These are phyloP conservation scores for Spisula subtruncata DNA, from an alignment of 2,888 invertebrate genomes.

Conservation along the genomic window DNA sequence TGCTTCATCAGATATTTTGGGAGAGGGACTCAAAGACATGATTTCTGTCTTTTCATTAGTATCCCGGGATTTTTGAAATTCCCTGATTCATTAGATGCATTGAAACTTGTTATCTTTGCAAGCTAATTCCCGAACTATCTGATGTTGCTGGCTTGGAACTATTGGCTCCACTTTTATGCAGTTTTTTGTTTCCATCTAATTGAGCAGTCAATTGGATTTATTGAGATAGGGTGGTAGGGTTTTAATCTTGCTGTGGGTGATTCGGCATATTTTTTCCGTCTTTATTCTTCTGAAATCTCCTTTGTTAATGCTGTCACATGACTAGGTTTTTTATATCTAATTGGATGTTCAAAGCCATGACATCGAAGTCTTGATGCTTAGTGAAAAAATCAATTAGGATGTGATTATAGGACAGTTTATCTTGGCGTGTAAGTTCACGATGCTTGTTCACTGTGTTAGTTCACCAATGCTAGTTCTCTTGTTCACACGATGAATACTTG, in stretches of 20 bases:
- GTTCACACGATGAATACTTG: constrained; percentile 30
- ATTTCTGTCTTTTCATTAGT: constrained; percentile 10
- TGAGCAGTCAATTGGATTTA: constrained; percentile 16
- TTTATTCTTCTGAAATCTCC: neutral
- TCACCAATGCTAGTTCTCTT: constrained; percentile 7
- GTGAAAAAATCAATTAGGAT: constrained; percentile 41
- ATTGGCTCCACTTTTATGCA: neutral
- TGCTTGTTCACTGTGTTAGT: too few species aligned
- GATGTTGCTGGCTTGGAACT: neutral
- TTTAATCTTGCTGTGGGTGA: neutral
- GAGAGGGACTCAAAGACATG: neutral
- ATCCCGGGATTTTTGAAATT: neutral
- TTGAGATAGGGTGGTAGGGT: neutral
- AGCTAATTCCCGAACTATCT: neutral
- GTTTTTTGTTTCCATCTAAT: neutral
- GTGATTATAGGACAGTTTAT: constrained; percentile 37
- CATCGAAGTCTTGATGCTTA: neutral
- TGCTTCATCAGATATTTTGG: constrained; percentile 6
- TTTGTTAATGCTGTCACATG: constrained; percentile 12
- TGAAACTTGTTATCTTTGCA: constrained; percentile 1
- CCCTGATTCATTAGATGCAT: constrained; percentile 4
- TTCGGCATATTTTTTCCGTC: constrained; percentile 7
- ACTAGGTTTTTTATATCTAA: neutral
- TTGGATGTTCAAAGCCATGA: constrained; percentile 6
- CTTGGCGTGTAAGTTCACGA: neutral